A percentile compares a stretch with the other conserved stretches of the same genome.
These are phyloP conservation scores for Podarcis lilfordi DNA, from an alignment of 2,797 vertebrate species.

Conservation along the genomic window DNA sequence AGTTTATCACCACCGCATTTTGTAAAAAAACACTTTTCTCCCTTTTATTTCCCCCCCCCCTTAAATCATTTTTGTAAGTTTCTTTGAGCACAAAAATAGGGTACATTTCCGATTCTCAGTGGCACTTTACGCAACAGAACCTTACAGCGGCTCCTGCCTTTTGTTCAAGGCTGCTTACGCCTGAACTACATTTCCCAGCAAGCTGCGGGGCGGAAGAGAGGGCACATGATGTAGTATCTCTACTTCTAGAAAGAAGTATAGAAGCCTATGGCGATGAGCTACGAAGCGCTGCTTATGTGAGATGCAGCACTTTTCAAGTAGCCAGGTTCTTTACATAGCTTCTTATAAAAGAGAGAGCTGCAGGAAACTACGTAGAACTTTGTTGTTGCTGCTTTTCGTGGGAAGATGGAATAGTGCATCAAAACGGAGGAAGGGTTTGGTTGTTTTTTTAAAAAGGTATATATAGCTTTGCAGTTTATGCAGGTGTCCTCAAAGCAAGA, in stretches of 20 bases:
- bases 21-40: too few species aligned
- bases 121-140: background rate
- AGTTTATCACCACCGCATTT: background rate
- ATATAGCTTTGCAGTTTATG: conserved; percentile 13
- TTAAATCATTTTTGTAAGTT: background rate
- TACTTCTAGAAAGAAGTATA: background rate
- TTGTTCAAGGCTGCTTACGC: conserved; percentile 43
- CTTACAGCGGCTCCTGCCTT: background rate
- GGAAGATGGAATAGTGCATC: background rate
- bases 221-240: too few species aligned
- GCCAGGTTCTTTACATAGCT: background rate
- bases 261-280: background rate
- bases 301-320: background rate
- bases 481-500: background rate
- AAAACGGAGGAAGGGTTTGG: background rate
- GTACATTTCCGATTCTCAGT: background rate
- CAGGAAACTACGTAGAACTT: background rate
- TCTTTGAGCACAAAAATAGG: background rate
- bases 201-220: background rate
- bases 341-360: background rate
- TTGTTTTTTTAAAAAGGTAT: background rate
- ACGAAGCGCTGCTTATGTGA: background rate
- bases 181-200: conserved; percentile 62
- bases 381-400: too few species aligned
- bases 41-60: too few species aligned